Evolutionary conservation across 2,113 vertebrate genomes (phyloP), one percentile per base, ranked within the genome.

Genomic region (Xenopus laevis): DNA sequence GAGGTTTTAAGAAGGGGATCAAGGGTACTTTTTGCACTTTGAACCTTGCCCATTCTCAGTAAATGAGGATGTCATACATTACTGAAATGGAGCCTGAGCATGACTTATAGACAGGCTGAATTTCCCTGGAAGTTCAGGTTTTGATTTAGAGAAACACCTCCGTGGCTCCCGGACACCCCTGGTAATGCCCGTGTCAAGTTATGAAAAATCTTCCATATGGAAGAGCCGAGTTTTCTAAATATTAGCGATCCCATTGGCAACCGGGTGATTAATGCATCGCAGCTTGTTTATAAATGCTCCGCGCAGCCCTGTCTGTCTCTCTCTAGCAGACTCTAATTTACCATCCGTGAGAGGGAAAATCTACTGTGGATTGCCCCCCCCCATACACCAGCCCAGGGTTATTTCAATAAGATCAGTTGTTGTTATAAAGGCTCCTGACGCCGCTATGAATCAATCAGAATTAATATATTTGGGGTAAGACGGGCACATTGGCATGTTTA

Each of bases 391-490:
- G n/a, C 50, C 30, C 40, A 17, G 7, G 6, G 45, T 74, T 67
- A 74, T 74, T 61, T 68, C 64, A 27, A 20, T n/a, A 65, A 40
- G 64, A 68, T 74, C 65, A 46, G 58, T 20, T 57, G 40, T 74
- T 74, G 67, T 74, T 68, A 61, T 68, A 55, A 40, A 50, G 65
- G 12, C 21, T 68, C 1, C 55, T 74, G n/a, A 65, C 13, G 15
- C 21, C 2, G 12, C 64, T 18, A 63, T 53, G 72, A 75, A 58
- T 68, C 44, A 61, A 47, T 40, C 11, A 46, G 57, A 74, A 71
- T 72, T 60, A 68, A 69, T 72, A 71, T 33, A 17, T 78, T 80
- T 78, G 61, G 70, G 45, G 71, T 33, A 78, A 15, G 4, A 61
- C 78, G 40, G 68, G 21, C 15, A 44, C 58, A 33, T 7, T 1